Evolutionary conservation across 2,797 vertebrate genomes (phyloP).

Genomic region (Gouania willdenowi): DNA sequence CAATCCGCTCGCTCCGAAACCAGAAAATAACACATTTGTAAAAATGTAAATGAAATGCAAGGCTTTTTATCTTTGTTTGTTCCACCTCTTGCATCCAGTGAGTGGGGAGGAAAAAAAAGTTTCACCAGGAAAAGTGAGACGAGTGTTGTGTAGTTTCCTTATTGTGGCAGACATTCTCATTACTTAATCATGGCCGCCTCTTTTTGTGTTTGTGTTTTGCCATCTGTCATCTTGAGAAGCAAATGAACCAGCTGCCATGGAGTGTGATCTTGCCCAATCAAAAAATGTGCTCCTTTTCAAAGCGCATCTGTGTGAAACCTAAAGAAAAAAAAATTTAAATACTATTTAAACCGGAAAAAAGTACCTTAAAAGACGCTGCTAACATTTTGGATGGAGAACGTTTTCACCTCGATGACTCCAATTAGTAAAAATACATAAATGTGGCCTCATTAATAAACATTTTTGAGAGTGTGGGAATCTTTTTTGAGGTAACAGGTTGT

Average conservation of each 20-base stretch:
- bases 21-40: slow-evolving; percentile 1
- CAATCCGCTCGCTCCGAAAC: not conserved
- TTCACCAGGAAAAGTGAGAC: slow-evolving; percentile 52
- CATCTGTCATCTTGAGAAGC: slow-evolving; percentile 82
- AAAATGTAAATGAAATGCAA: slow-evolving; percentile 26
- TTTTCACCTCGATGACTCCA: slow-evolving; percentile 57
- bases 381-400: slow-evolving; percentile 67
- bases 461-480: slow-evolving; percentile 19
- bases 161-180: slow-evolving; percentile 72
- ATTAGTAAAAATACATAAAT: slow-evolving; percentile 65
- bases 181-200: slow-evolving; percentile 74
- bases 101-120: slow-evolving; percentile 45
- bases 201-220: slow-evolving; percentile 82
- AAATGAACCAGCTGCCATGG: slow-evolving; percentile 80
- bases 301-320: slow-evolving; percentile 76
- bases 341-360: too few species aligned
- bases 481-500: slow-evolving; percentile 52
- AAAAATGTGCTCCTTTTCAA: slow-evolving; percentile 75
- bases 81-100: slow-evolving; percentile 5
- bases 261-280: slow-evolving; percentile 80
- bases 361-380: slow-evolving; percentile 71
- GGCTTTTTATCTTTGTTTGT: slow-evolving; percentile 29
- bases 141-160: slow-evolving; percentile 56
- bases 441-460: slow-evolving; percentile 36
- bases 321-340: slow-evolving; percentile 61